phyloP scores from a whole-genome alignment of 2,113 vertebrate genomes.

The Carassius auratus region DNA sequence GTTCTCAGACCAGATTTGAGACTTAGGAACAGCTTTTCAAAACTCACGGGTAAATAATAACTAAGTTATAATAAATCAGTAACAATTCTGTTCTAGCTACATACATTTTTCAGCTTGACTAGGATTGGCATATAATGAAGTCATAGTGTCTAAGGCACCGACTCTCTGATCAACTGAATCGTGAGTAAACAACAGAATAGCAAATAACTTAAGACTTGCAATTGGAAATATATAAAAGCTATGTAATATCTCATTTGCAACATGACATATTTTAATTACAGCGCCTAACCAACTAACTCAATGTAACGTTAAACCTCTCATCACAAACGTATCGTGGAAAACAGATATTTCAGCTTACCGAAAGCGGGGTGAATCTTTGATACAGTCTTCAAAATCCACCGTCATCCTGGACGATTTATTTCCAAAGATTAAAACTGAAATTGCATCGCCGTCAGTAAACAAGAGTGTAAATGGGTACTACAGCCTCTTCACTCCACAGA shows the following conservation, averaged over 20 bases:
- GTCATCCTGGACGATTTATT: conserved; percentile 72
- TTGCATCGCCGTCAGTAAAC: conserved; percentile 67
- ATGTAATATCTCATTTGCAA: background rate
- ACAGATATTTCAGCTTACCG: conserved; percentile 66
- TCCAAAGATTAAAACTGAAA: conserved; percentile 63
- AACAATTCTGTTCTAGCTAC: background rate
- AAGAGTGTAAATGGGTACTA: conserved; percentile 2
- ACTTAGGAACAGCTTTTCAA: background rate
- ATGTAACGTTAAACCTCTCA: background rate
- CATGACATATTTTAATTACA: background rate
- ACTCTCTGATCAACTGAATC: background rate
- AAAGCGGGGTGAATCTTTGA: conserved; percentile 81
- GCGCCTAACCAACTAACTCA: background rate
- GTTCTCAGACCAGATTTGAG: background rate
- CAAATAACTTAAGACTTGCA: background rate
- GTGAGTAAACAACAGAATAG: background rate
- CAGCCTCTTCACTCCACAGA: conserved; percentile 10
- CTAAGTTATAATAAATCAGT: background rate
- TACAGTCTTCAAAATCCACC: conserved; percentile 83
- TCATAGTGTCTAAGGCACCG: background rate
- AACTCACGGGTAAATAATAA: background rate
- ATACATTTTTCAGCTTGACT: background rate
- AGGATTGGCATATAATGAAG: background rate
- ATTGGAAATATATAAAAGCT: background rate
- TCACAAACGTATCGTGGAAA: background rate